Evolutionary conservation across 2,888 invertebrate species (phyloP), one percentile per base, ranked within the genome.

Genomic region (Trichogramma dendrolimi): DNA sequence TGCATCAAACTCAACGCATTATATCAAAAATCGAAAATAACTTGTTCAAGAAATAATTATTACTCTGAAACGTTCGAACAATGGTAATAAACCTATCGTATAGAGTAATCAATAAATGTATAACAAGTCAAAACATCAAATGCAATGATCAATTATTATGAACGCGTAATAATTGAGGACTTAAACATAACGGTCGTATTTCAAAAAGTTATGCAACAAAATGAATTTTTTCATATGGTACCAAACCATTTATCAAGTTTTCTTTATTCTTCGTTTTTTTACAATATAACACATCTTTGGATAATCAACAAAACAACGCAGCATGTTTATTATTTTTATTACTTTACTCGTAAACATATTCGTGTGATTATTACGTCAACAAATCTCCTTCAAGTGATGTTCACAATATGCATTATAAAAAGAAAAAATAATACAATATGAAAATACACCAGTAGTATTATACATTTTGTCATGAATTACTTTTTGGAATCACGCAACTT

Each of bases 261-360:
- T 55, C 14, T 49, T 10, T 42, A 60, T 55, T 55, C 54, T 52
- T 57, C 55, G 57, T 48, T 52, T 39, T 6, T 42, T 60, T 64
- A 65, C 62, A 58, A 66, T 63, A 66, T 69, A 68, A 64, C 73
- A 75, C 71, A 74, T 75, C 75, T 75, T 75, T 75, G 75, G 74
- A 73, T 71, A 71, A 69, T 74, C 68, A 73, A 74, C 70, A 68
- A 71, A 74, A 71, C 63, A 67, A 66, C 27, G 3, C 2, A 27
- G 27, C 27, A 27, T 27, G 27, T 27, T 27, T 27, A 2, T 27
- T 27, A 27, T 27, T 27, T 27, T 27, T 27, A 27, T 27, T 27
- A 27, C 27, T 27, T 1, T 27, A 27, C 27, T 27, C 27, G 27
- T 27, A 2, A 1, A 27, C 27, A 2, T 27, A 2, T 27, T 27